Evolutionary conservation across 2,113 vertebrate species (phyloP), one percentile per base, ranked within the genome.

Genomic region (Oncorhynchus tshawytscha): DNA sequence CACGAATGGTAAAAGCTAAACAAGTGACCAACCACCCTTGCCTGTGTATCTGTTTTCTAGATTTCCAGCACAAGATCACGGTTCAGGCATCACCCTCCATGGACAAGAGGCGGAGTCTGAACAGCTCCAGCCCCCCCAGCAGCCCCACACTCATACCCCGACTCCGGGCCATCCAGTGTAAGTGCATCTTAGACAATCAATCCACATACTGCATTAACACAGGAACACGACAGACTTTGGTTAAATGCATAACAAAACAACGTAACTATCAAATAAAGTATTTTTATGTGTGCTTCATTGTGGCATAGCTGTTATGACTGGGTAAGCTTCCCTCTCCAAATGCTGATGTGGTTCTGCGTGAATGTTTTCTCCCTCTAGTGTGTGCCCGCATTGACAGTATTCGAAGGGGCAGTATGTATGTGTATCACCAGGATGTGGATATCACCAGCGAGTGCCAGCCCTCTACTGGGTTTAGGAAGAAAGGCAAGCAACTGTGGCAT

Each of bases 11-110:
- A 45, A 54, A 18, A 54, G 15, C 51, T 54, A 18, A 54, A 54
- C 15, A 18, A 25, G n/a, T 64, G 60, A 64, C 20, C 45, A 6
- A 9, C 59, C 5, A 2, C 12, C 7, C n/a, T 74, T n/a, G 25
- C 13, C 60, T n/a, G 2, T 66, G 54, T 73, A 4, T 59, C 1
- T 4, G 8, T 72, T 8, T 75, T 82, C 48, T 67, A 99, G 97
- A 98, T 91, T 99, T 99, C 85, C 97, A 98, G 85, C 97, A 99
- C 81, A 99, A 98, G 88, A 99, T 99, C 87, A 99, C 97, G 0
- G 97, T 99, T 69, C 97, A 99, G 89, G 97, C 97, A 6, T 98
- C 97, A 0, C 97, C 97, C 6, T 96, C 93, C 77, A 88, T 97
- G 94, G 97, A 98, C 88, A 97, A 96, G 90, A 94, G 97, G 77